Base-by-base conservation (phyloP, 2,113 vertebrate species). In the Oreochromis niloticus region DNA sequence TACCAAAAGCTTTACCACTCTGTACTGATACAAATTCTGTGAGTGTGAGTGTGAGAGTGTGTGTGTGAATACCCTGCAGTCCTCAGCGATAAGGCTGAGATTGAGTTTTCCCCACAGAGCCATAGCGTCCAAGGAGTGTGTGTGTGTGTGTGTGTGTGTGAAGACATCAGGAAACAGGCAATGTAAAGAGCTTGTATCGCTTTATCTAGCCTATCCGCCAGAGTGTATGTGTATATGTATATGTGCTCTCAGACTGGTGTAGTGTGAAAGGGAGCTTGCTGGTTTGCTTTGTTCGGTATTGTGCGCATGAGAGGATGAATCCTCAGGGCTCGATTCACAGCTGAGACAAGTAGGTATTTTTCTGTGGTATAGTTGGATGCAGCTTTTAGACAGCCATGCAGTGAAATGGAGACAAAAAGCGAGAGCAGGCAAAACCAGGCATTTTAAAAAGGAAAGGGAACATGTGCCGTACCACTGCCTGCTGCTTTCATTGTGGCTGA, bases 11-110 rank as follows among this genome's bases (percentile, higher is more conserved):
- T 85, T 87, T 85, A 68, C 79, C 30, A 55, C 63, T 84, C 82
- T 89, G 78, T 19, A 54, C 86, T 83, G 91, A 91, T 89, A 78
- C 73, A 30, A 82, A 85, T 61, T 86, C n/a, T 80, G 27, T 84
- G 46, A 82, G 73, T 13, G 78, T 71, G 9, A 56, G 34, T 22
- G 34, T 84, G 73, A 78, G 79, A 75, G 73, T 13, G 79, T 75
- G 79, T 75, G 85, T 75, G 71, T 85, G 83, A 92, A 93, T 86
- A 84, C 85, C 93, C 92, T 81, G 91, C 87, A 86, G 93, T 92
- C 93, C 90, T 93, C 61, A 50, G 73, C 11, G 94, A 96, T 96
- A 95, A 96, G 92, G 61, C 66, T 75, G 84, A 93, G 94, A 95
- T 93, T 92, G 91, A 93, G 91, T 94, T 94, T 95, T 91, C 87